Evolutionary conservation across 2,113 vertebrate genomes (phyloP), one percentile per base, ranked within the genome.

Genomic region (Semicossyphus pulcher): DNA sequence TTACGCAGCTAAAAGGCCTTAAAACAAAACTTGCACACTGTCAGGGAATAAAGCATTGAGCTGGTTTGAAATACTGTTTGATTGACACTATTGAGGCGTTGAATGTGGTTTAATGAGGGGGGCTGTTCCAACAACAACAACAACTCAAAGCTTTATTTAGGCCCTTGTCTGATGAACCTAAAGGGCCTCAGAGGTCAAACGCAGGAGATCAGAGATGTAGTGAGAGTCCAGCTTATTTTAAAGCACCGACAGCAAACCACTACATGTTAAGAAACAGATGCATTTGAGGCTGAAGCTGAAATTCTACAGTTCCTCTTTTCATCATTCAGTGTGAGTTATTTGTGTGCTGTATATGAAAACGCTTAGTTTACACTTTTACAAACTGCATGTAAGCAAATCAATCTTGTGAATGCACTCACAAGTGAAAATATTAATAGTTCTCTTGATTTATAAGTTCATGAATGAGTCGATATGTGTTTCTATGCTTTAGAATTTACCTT

Each of bases 61-160:
- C 23, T 49, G 8, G 9, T 36, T 39, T 16, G 6, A 45, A 60
- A 51, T 60, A 49, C 34, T 23, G 32, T 66, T 23, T 56, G 32
- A 69, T 47, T 67, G 60, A 72, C 54, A 63, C 36, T 15, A 54
- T 60, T 68, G 57, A 58, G 49, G 54, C 57, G 67, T 18, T 67
- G 58, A 34, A 23, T 31, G 36, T 31, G 70, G 20, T 48, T 11
- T 83, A 82, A 80, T 72, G 72, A 83, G 56, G 56, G 39, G 65
- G 79, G 72, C 47, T 26, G 76, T 10, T 75, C 72, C 60, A n/a
- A n/a, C n/a, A n/a, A n/a, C n/a, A n/a, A 39, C 56, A 57, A 57
- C 28, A 67, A 61, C 29, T 37, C 18, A 59, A 68, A 36, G 65
- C 64, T 69, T 78, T 44, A 53, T 76, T 53, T 11, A 66, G 70